Conservation (phyloP, 2,113 vertebrate genomes). For the Delphinapterus leucas region DNA sequence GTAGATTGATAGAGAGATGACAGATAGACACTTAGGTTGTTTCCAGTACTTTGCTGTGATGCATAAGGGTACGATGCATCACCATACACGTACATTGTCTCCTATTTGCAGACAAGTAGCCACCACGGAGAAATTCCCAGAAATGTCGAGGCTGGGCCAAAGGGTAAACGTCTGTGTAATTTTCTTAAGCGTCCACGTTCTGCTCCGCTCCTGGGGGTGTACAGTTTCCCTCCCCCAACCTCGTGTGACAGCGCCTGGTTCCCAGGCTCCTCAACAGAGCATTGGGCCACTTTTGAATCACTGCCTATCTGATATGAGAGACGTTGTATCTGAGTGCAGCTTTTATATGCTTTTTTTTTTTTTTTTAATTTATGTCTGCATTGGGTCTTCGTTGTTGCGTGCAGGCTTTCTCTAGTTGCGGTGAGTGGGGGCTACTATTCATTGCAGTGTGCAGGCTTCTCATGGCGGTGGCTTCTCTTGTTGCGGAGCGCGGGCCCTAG, state of each 20-base stretch:
- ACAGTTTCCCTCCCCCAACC: no score
- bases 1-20: not conserved
- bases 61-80: not conserved
- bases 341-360: not conserved
- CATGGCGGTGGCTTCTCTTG: no score
- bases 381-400: no score
- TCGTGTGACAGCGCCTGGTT: not conserved
- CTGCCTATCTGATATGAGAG: not conserved
- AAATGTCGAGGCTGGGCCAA: not conserved
- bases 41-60: not conserved
- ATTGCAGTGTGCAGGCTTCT: rapidly evolving
- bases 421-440: no score
- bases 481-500: no score
- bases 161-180: not conserved
- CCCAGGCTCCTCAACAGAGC: not conserved
- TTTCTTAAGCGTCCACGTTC: not conserved
- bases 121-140: not conserved
- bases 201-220: not conserved
- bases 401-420: no score
- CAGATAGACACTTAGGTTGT: not conserved
- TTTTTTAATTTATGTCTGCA: no score
- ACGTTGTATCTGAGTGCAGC: no score
- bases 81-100: not conserved
- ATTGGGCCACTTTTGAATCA: not conserved
- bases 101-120: not conserved